phyloP scores from a whole-genome alignment of 2,888 invertebrate genomes.

The Oasisia sp. region DNA sequence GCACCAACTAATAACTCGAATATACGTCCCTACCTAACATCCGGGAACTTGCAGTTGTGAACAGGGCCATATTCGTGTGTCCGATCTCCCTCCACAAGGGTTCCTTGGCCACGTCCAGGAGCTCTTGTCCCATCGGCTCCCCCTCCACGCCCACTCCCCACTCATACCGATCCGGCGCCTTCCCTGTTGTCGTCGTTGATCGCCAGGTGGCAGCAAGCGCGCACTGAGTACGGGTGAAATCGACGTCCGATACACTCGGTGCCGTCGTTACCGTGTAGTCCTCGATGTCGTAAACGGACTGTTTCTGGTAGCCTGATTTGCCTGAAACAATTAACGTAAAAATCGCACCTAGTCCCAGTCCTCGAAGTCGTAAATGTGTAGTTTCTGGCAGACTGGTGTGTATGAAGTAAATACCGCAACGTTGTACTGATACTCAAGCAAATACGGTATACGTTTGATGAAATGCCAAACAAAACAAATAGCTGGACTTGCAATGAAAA shows the following conservation, averaged over 20 bases:
- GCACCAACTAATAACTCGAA: too few species aligned
- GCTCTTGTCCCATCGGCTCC: neutral
- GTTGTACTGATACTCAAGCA: too few species aligned
- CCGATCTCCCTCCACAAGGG: neutral
- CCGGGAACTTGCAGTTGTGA: neutral
- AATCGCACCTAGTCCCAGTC: too few species aligned
- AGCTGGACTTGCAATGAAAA: too few species aligned
- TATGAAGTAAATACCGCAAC: too few species aligned
- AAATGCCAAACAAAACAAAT: too few species aligned
- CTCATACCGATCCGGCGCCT: neutral
- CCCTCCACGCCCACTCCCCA: conserved; percentile 21
- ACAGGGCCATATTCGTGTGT: neutral
- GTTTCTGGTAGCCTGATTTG: neutral
- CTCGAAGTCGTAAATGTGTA: too few species aligned
- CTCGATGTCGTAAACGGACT: neutral
- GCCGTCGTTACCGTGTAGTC: neutral
- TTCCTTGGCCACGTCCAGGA: neutral
- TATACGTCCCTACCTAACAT: neutral
- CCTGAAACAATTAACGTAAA: neutral
- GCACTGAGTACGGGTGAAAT: conserved; percentile 20
- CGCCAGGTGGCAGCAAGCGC: neutral
- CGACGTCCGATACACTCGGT: neutral
- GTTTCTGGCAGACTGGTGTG: too few species aligned
- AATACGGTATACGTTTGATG: too few species aligned
- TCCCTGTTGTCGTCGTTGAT: neutral